Evolutionary conservation across 2,113 vertebrate species (phyloP), one percentile per base, ranked within the genome.

Genomic region (Oreocharis arfaki): DNA sequence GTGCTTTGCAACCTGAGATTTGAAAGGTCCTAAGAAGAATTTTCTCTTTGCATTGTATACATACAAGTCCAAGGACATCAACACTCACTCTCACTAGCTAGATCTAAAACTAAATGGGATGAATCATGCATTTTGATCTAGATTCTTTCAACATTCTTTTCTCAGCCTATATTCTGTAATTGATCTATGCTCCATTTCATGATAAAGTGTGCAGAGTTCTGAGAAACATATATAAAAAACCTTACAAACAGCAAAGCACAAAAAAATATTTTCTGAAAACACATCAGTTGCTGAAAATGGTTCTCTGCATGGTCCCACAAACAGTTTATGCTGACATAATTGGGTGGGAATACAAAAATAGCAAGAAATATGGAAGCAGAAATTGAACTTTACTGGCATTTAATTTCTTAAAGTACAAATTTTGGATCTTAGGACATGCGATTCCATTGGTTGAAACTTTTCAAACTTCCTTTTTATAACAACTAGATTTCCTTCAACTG

Each of bases 371-470:
- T 39, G 4, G 30, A 71, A 65, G 11, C 18, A 13, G 33, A 63
- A 63, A 56, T 46, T 60, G 26, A 64, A 35, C 2, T 19, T 46
- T 70, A 3, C 10, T 52, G 3, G 4, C 4, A 14, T 52, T 89
- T 60, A 35, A 27, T 79, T 56, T 27, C 21, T 52, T 68, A 56
- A 52, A 41, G 61, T 35, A 69, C 1, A 39, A 60, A 44, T 74
- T 33, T 47, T 12, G 3, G 0, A 3, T 74, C 13, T 46, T 46
- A 33, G 7, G 15, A 8, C 5, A 46, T 11, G 2, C 2, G n/a
- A 3, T 9, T 53, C 21, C 2, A 12, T 7, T 24, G 3, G 13
- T 13, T 3, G 3, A 68, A 71, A 41, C 6, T 67, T 90, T 57
- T 61, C 7, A 37, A 28, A 27, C 7, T 76, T 68, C 16, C 5